Evolutionary conservation across 2,797 vertebrate species (phyloP).

Genomic region (Limosa lapponica): DNA sequence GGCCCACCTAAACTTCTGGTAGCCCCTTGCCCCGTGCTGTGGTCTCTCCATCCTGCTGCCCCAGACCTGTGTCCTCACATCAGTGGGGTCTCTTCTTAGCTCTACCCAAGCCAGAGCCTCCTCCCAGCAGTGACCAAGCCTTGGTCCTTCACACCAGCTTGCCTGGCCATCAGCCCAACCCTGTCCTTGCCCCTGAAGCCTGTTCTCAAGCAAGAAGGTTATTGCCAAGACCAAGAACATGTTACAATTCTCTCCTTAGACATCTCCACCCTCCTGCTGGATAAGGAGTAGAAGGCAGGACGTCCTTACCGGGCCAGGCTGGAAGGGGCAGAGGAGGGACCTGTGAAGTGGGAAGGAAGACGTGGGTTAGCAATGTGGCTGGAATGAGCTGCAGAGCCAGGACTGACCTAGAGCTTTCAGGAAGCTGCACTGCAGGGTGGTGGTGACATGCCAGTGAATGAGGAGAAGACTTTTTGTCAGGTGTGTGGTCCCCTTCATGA

Average conservation of each 20-base stretch:
- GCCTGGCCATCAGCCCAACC: not conserved
- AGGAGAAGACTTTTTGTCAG: not conserved
- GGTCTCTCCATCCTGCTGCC: not conserved
- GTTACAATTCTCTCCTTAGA: not conserved
- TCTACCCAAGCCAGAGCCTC: not conserved
- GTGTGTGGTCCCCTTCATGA: accelerated
- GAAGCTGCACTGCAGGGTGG: not conserved
- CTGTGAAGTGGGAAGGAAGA: constrained; percentile 58
- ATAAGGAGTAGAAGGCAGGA: not conserved
- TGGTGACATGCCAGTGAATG: not conserved
- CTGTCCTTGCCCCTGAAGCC: not conserved
- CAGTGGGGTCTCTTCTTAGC: not conserved
- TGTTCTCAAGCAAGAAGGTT: not conserved
- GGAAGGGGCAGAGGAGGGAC: constrained; percentile 5
- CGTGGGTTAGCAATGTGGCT: not conserved
- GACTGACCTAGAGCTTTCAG: not conserved
- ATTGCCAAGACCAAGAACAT: not conserved
- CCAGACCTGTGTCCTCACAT: not conserved
- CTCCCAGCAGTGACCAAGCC: not conserved
- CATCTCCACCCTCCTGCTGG: not conserved
- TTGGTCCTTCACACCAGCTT: not conserved
- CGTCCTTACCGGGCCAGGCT: constrained; percentile 68
- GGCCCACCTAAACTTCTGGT: not conserved
- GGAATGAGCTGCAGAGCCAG: not conserved
- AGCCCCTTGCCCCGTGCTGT: not conserved